phyloP scores from a whole-genome alignment of 2,888 invertebrate species.

The Drosophila nr. perissopoda region DNA sequence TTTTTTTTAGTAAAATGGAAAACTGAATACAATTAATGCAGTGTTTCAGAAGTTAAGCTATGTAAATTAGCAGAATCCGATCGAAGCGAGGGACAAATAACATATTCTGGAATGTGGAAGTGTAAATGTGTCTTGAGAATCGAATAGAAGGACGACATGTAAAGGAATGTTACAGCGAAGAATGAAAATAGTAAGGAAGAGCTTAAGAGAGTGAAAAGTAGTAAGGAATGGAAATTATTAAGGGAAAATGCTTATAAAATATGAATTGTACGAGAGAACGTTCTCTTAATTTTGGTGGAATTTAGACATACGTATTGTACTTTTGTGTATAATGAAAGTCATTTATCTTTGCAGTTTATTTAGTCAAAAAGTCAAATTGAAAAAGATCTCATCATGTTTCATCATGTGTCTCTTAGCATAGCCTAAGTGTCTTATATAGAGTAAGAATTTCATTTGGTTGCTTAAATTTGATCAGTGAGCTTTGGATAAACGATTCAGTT shows the following conservation, averaged over 20 bases:
- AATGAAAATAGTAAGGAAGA: neutral
- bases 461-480: constrained; percentile 78
- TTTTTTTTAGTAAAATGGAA: constrained; percentile 7
- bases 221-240: neutral
- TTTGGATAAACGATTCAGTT: constrained; percentile 59
- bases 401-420: constrained; percentile 41
- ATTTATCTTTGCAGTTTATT: constrained; percentile 66
- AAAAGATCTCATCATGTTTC: constrained; percentile 62
- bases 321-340: constrained; percentile 56
- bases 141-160: neutral
- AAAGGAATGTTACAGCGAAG: too few species aligned
- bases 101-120: neutral
- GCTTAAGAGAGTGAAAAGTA: neutral
- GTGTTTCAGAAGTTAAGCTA: neutral
- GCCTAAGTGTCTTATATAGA: constrained; percentile 65
- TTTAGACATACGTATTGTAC: neutral
- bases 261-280: neutral
- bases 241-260: neutral
- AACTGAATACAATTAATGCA: neutral
- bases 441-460: constrained; percentile 80
- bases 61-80: neutral
- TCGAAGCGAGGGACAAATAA: neutral
- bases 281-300: neutral
- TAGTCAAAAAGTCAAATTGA: constrained; percentile 78
- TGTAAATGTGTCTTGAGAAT: neutral